Percentiles rank a stretch among this genome's conserved stretches.
Conservation (phyloP, 1,140 invertebrate genomes). For the Drosophila repletoides region DNA sequence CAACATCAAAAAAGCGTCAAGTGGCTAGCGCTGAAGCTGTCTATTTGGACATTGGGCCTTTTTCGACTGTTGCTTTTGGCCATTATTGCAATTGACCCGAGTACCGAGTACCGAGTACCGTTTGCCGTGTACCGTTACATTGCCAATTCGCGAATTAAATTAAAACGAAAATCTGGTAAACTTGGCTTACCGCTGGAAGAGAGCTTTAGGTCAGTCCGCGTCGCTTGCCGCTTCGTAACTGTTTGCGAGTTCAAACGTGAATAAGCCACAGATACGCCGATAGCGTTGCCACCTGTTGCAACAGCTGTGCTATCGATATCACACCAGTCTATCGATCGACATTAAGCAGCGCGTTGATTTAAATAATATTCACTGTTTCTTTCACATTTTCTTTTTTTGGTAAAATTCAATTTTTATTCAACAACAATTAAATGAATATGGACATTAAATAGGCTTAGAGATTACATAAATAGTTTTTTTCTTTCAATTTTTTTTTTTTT, state of each 20-base stretch:
- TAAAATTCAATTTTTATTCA: conserved; percentile 76
- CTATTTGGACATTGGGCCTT: conserved; percentile 19
- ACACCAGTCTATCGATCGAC: conserved; percentile 3
- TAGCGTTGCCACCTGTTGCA: conserved; percentile 15
- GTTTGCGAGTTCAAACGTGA: conserved; percentile 7
- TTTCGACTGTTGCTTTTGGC: conserved; percentile 19
- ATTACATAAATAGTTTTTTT: conserved; percentile 71
- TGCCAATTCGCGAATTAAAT: not conserved
- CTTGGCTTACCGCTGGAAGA: not conserved
- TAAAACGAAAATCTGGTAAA: too few species aligned
- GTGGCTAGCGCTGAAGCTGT: conserved; percentile 22
- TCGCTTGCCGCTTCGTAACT: conserved; percentile 34
- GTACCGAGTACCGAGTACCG: not conserved
- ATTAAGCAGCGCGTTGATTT: conserved; percentile 8
- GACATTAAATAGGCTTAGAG: conserved; percentile 77
- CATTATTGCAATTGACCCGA: too few species aligned
- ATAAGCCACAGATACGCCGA: not conserved
- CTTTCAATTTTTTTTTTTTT: conserved; percentile 22
- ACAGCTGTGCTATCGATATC: conserved; percentile 14
- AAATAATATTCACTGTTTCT: not conserved
- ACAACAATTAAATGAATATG: conserved; percentile 78
- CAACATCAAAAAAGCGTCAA: conserved; percentile 49
- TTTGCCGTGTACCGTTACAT: conserved; percentile 23
- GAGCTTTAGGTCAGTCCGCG: too few species aligned
- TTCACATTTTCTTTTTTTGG: conserved; percentile 37